Percentiles rank a stretch among this genome's conserved stretches.
These are phyloP conservation scores for Odobenus rosmarus DNA, from an alignment of 2,113 vertebrate species.

Conservation along the genomic window DNA sequence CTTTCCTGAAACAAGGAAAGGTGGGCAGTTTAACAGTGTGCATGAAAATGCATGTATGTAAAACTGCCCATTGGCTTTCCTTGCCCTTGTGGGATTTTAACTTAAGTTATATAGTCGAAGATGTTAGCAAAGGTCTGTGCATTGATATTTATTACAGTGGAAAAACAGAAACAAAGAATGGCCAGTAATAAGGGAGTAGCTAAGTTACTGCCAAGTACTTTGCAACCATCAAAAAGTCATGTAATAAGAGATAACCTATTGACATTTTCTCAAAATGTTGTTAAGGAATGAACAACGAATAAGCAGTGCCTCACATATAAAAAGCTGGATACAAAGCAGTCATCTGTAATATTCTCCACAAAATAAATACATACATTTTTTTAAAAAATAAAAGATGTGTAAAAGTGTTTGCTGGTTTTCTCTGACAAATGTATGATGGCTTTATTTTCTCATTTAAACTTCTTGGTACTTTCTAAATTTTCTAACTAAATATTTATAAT, in stretches of 20 bases:
- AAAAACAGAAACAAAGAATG: not conserved
- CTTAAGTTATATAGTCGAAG: not conserved
- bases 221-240: not conserved
- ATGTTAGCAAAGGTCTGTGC: not conserved
- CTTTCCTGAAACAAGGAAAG: not conserved
- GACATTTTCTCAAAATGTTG: not conserved
- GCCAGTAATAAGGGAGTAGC: not conserved
- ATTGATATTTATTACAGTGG: not conserved
- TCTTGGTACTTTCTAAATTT: not conserved
- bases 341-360: not conserved
- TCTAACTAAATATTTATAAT: not conserved
- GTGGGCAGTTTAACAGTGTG: not conserved
- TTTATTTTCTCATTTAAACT: slow-evolving; percentile 33
- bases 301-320: not conserved
- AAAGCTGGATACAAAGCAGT: not conserved
- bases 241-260: not conserved
- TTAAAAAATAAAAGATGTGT: not conserved
- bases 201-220: not conserved
- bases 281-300: not conserved
- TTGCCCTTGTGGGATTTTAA: not conserved
- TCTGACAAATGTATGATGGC: not conserved
- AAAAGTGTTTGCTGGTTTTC: slow-evolving; percentile 10
- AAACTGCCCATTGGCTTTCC: not conserved
- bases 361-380: not conserved
- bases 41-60: not conserved